Percentiles rank a stretch among this genome's conserved stretches.
These are phyloP conservation scores for Enteromius paludinosus DNA, from an alignment of 2,797 vertebrate species.

Conservation along the genomic window DNA sequence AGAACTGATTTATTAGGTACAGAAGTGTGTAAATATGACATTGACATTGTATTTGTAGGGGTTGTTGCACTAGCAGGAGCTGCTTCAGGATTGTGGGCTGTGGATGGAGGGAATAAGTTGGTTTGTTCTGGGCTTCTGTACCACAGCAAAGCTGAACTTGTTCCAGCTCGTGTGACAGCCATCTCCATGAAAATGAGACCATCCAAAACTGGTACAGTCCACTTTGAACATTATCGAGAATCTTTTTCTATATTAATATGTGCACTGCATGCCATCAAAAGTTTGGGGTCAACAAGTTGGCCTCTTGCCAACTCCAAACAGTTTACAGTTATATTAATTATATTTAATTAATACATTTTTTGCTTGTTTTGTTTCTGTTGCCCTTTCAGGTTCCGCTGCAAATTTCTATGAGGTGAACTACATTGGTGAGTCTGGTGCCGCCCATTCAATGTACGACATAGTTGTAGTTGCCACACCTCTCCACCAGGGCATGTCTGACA, in stretches of 20 bases:
- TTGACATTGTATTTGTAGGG: slow-evolving; percentile 72
- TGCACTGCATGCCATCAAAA: neutral
- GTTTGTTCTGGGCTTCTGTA: slow-evolving; percentile 88
- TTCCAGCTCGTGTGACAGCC: slow-evolving; percentile 81
- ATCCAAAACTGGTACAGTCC: slow-evolving; percentile 74
- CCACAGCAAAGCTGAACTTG: slow-evolving; percentile 85
- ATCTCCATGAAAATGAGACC: slow-evolving; percentile 81
- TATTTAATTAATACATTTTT: no score
- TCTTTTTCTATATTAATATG: neutral
- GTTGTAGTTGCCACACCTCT: slow-evolving; percentile 88
- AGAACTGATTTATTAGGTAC: neutral
- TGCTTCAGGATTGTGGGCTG: slow-evolving; percentile 87
- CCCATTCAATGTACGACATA: slow-evolving; percentile 85
- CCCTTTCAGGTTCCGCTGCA: slow-evolving; percentile 71
- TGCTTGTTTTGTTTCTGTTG: neutral
- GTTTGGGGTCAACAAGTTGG: neutral
- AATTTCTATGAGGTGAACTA: slow-evolving; percentile 86
- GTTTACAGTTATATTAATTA: neutral
- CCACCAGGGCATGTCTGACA: slow-evolving; percentile 81
- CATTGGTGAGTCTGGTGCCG: slow-evolving; percentile 74
- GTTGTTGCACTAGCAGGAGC: slow-evolving; percentile 81
- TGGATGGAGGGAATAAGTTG: slow-evolving; percentile 90
- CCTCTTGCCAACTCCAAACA: neutral
- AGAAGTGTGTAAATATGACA: neutral
- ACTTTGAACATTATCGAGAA: neutral